Base-by-base conservation (phyloP, 2,888 invertebrate species). In the Congeria kusceri region DNA sequence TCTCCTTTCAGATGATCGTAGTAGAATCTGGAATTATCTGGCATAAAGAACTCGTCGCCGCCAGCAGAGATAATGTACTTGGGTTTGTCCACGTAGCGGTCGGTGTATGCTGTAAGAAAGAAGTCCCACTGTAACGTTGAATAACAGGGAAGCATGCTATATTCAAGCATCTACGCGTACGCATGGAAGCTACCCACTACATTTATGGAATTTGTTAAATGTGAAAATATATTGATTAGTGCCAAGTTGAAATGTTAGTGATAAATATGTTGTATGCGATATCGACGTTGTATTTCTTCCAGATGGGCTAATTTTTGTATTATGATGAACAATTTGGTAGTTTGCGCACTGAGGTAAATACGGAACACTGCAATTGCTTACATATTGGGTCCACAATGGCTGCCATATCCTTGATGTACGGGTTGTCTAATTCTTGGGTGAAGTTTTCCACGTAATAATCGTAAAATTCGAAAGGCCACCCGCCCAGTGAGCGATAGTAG, bases 21-120 rank as follows among this genome's bases (percentile, higher is more conserved):
- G 77, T 87, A 91, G 70, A 86, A 89, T 59, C 87, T 84, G 2
- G 90, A 83, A 70, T 91, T 90, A 59, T 91, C 91, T 0, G 88
- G 86, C 63, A 90, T 83, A 74, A 91, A 92, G 77, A 90, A 91
- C 67, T 91, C 92, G 65, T 92, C 92, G 0, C 91, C 91, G 7
- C 86, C 84, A 0, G 90, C 87, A 32, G 82, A 87, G 13, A 90
- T 84, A 7, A 90, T 86, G 15, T 88, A 65, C 67, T 90, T 91
- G 1, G 88, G 89, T 68, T 89, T 88, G 44, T 59, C 81, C 46
- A 49, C 84, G 53, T 85, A 88, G 27, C 90, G 83, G 61, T 85
- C 85, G 28, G 88, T 89, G 81, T 91, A 91, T 3, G 86, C 91
- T 91, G 84, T 5, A 84, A 75, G 9, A 39, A n/a, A n/a, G n/a